Base-by-base conservation (phyloP, 2,888 invertebrate genomes). In the Trisateles emortualis region DNA sequence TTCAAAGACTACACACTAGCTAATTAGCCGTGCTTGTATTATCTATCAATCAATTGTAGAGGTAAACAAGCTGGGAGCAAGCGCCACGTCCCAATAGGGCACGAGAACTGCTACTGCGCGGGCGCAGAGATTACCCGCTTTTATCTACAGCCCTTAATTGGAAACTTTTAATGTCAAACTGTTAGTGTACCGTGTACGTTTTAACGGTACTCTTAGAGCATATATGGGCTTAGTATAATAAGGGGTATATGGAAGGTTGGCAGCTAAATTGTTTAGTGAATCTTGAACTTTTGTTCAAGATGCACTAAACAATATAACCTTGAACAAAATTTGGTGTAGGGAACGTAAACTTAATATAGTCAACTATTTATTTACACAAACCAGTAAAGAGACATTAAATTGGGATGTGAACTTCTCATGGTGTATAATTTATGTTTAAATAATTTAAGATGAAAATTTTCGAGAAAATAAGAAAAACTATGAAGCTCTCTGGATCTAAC, bases 111-210 rank as follows among this genome's bases (percentile, higher is more conserved):
- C 64, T 64, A 64, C 71, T 44, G 59, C 61, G 44, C 42, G 46
- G 22, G 52, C 60, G 45, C 41, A 55, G 11, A 58, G 64, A 64
- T 56, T 56, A 62, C 69, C 41, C 46, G 61, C 58, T 49, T 69
- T 74, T 79, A 79, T 73, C 76, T 76, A 11, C 36, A 64, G 56
- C 51, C 71, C 72, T 78, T 80, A 80, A 79, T 80, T 80, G 76
- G 74, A 57, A 63, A 72, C 75, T 76, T 69, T 74, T 77, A 78
- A 78, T 76, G 76, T 76, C 77, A 72, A 66, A 69, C 67, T 57
- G 51, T 43, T 46, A 43, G 44, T 42, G 53, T 54, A 41, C 50
- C 52, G 41, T 58, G 59, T 57, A 52, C 57, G 45, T 42, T 53
- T 43, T 63, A 66, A 60, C 66, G 65, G 71, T 59, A 51, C 45